Base-by-base conservation (phyloP, 37 sponge, comb jelly and placozoan genomes). In the Spongilla lacustris region DNA sequence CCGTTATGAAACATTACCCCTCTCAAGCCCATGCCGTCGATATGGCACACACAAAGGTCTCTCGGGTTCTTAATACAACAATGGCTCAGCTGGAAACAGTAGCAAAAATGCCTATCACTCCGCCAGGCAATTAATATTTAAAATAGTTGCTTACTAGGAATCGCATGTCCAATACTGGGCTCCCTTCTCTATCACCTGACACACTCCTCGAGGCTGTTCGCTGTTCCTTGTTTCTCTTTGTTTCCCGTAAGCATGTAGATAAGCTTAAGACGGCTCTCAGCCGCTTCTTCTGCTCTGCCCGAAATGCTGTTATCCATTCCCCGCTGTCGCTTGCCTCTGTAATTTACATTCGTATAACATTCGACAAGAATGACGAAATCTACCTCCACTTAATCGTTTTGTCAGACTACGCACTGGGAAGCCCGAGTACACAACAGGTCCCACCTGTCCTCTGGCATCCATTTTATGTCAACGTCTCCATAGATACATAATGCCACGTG, bases 221-320 rank as follows among this genome's bases (percentile, higher is more conserved):
- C 28, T 24, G 17, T 58, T 67, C 8, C 23, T 74, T 58, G 35
- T 31, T 37, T 0, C 35, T 2, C 13, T 34, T 34, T 25, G n/a
- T 10, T 0, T 30, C n/a, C 38, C 27, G 38, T 6, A 36, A 8
- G 36, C 35, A 37, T 23, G 21, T 75, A 19, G 35, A 37, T 31
- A 88, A n/a, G n/a, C n/a, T n/a, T n/a, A n/a, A 27, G 17, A 82
- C 81, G 22, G 90, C 87, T n/a, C 67, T 85, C 22, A 95, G 74
- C 5, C 71, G 75, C 17, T 66, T 91, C 37, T 38, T 89, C 84
- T 95, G 92, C 33, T 89, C 90, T 22, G 87, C 92, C 34, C 83
- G 88, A 69, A 91, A 95, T 0, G 95, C 92, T 46, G 86, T 75
- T n/a, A 91, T 69, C 95, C 95, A 95, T 69, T 91, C 93, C 13